Evolutionary conservation across 2,888 invertebrate genomes (phyloP).

Genomic region (Nemotelus pantherinus): DNA sequence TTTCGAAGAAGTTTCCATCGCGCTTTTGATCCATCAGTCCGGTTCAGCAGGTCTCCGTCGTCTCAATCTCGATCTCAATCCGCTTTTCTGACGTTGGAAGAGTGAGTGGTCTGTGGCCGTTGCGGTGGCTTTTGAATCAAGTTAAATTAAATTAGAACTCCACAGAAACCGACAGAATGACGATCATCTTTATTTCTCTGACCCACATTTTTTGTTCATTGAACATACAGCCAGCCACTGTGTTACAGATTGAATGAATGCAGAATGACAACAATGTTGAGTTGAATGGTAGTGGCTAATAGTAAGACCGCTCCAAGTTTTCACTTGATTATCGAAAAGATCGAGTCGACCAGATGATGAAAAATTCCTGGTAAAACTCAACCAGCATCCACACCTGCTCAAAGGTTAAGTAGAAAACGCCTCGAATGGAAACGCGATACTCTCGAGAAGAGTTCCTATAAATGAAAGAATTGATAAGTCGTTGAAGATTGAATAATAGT

Average conservation of each 20-base stretch:
- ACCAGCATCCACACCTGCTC: too few species aligned
- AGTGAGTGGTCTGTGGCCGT: background rate
- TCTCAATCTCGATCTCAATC: too few species aligned
- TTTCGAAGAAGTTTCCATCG: constrained; percentile 17
- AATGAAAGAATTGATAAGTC: too few species aligned
- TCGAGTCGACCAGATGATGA: background rate
- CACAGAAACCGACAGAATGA: background rate
- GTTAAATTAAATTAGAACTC: constrained; percentile 5
- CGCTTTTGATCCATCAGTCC: constrained; percentile 2
- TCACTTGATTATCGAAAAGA: background rate
- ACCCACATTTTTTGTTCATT: constrained; percentile 1
- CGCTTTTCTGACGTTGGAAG: too few species aligned
- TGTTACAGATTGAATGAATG: too few species aligned
- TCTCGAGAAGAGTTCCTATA: too few species aligned
- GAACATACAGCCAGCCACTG: too few species aligned
- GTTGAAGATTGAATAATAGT: too few species aligned
- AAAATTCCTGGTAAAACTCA: background rate
- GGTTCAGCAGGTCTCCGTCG: constrained; percentile 6
- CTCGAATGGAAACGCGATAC: too few species aligned
- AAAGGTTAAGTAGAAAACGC: too few species aligned
- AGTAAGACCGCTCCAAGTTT: background rate
- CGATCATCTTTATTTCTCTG: constrained; percentile 23
- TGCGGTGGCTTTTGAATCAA: background rate
- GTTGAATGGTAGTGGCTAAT: too few species aligned
- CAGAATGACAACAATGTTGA: too few species aligned